Percentiles rank a stretch among this genome's conserved stretches.
These are phyloP conservation scores for Acrossocheilus fasciatus DNA, from an alignment of 2,797 vertebrate genomes.

Conservation along the genomic window DNA sequence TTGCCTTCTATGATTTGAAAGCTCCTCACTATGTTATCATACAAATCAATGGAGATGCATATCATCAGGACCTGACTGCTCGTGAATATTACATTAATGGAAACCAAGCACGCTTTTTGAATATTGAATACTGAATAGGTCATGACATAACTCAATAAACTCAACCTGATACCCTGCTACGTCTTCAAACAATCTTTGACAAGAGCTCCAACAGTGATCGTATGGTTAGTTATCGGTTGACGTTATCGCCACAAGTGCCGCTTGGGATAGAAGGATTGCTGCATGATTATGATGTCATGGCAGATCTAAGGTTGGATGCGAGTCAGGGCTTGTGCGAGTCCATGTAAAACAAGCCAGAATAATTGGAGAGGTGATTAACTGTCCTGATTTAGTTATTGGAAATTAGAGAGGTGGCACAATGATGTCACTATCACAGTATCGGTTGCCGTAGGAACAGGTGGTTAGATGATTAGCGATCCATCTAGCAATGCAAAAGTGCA, in stretches of 20 bases:
- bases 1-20: conserved; percentile 69
- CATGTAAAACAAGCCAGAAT: conserved; percentile 59
- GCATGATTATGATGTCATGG: conserved; percentile 72
- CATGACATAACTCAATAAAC: conserved; percentile 77
- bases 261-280: conserved; percentile 57
- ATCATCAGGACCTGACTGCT: conserved; percentile 65
- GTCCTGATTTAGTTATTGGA: conserved; percentile 58
- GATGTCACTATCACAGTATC: conserved; percentile 61
- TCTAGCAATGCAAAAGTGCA: background rate
- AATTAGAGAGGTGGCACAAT: conserved; percentile 75
- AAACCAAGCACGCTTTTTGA: conserved; percentile 74
- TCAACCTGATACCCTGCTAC: conserved; percentile 74
- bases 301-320: conserved; percentile 54
- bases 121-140: conserved; percentile 75
- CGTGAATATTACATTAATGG: conserved; percentile 71
- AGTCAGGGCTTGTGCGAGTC: conserved; percentile 37
- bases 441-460: conserved; percentile 52
- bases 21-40: conserved; percentile 62
- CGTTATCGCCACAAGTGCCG: conserved; percentile 67
- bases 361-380: conserved; percentile 68
- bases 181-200: conserved; percentile 78
- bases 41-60: conserved; percentile 60
- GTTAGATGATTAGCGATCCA: background rate
- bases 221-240: conserved; percentile 74
- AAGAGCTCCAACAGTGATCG: conserved; percentile 73